These are phyloP conservation scores for Arenicola marina DNA, from an alignment of 2,888 invertebrate species.

Conservation along the genomic window DNA sequence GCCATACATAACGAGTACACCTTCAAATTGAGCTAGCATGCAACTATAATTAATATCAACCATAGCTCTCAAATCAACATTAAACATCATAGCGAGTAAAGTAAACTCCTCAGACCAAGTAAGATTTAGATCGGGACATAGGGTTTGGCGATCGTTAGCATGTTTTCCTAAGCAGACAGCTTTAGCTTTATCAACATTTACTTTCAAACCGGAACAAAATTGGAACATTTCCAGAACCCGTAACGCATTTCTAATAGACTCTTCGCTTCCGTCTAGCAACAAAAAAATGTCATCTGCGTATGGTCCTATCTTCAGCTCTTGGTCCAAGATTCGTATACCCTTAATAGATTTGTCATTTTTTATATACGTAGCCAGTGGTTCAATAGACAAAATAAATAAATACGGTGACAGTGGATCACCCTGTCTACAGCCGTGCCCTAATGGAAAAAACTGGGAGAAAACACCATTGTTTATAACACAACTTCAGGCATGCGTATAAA, in stretches of 20 bases:
- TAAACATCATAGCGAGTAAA: too few species aligned
- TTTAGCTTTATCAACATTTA: conserved; percentile 10
- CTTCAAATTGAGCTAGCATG: not conserved
- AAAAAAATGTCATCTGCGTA: conserved; percentile 2
- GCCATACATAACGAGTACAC: not conserved
- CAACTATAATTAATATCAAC: not conserved
- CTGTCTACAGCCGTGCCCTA: not conserved
- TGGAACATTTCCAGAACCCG: not conserved
- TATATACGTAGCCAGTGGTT: conserved; percentile 9
- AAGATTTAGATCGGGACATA: too few species aligned
- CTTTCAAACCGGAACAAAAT: not conserved
- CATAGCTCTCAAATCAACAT: too few species aligned
- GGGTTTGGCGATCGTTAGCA: too few species aligned
- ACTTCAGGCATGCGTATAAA: conserved; percentile 6
- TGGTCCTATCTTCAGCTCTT: not conserved
- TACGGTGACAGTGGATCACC: conserved; percentile 3
- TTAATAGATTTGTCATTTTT: not conserved
- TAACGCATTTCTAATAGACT: not conserved
- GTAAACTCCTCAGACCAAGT: too few species aligned
- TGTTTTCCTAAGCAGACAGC: too few species aligned
- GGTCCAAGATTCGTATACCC: not conserved
- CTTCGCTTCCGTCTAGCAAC: not conserved
- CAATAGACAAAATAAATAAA: conserved; percentile 2
- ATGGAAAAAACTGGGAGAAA: not conserved
- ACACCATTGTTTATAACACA: too few species aligned